Evolutionary conservation across 1,140 invertebrate genomes (phyloP), one percentile per base, ranked within the genome.

Genomic region (Drosophila malerkotliana): DNA sequence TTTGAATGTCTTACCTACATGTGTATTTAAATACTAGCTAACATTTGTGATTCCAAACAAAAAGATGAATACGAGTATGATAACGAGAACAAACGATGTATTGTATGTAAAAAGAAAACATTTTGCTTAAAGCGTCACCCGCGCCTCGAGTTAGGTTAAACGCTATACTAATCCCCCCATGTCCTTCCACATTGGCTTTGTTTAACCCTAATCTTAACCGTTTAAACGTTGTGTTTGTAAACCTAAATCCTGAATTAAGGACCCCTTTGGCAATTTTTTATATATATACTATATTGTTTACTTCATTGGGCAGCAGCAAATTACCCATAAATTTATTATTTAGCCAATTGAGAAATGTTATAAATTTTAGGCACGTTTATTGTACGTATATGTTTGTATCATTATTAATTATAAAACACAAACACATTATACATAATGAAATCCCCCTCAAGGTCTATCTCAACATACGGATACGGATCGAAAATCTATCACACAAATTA

Each of bases 1-100:
- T 76, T 85, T 85, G 55, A 87, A 87, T 87, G 79, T 82, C 82
- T 87, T 87, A 87, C 82, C 82, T 88, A 87, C 82, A 87, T 87
- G 82, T 87, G 82, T 87, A 87, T 87, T 87, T 82, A 88, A 87
- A 85, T 84, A 87, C 82, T 87, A 87, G 82, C 82, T 87, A 87
- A 87, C 82, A 87, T 87, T 87, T 87, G 82, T 87, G 82, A 87
- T 87, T 87, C 78, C 78, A 87, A 85, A 78, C 67, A 74, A 67
- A 80, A 61, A 69, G 55, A 68, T 21, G 44, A 74, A 41, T 77
- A 54, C 21, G 45, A 64, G 44, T 59, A 61, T 58, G 55, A 77
- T 61, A 56, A 60, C 41, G 61, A 60, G 51, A 66, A 76, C 72
- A 56, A 77, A 71, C 48, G 57, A 67, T 67, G 73, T 77, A 81